phyloP scores from a whole-genome alignment of 2,113 vertebrate species.

The Morone saxatilis region DNA sequence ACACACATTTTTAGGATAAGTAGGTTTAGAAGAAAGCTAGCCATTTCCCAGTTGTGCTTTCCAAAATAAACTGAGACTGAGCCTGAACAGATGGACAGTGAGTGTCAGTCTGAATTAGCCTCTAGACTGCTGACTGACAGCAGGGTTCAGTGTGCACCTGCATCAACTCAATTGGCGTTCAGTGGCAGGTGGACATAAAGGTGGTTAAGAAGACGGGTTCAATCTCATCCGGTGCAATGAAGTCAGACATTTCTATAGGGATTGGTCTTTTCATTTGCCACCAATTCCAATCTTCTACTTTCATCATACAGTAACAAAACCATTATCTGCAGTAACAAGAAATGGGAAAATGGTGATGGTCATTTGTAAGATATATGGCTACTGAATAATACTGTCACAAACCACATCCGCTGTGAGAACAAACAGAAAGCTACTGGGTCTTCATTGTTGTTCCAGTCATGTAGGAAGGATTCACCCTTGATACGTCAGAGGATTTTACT shows the following conservation, averaged over 20 bases:
- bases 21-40: conserved; percentile 30
- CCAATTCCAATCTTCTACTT: conserved; percentile 57
- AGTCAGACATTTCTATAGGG: conserved; percentile 53
- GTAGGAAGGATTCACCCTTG: conserved; percentile 68
- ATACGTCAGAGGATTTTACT: conserved; percentile 64
- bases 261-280: conserved; percentile 62
- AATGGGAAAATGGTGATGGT: conserved; percentile 24
- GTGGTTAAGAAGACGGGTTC: conserved; percentile 62
- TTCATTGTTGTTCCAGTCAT: conserved; percentile 62
- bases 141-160: conserved; percentile 32
- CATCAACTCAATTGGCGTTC: conserved; percentile 55
- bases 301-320: conserved; percentile 50
- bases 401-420: conserved; percentile 45
- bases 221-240: conserved; percentile 49
- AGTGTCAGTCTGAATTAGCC: conserved; percentile 67
- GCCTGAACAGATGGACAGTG: conserved; percentile 49
- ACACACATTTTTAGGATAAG: conserved; percentile 24
- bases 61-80: conserved; percentile 56
- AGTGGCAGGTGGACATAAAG: conserved; percentile 56
- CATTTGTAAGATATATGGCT: conserved; percentile 28
- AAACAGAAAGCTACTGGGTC: conserved; percentile 49
- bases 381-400: conserved; percentile 57
- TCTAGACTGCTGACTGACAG: conserved; percentile 68
- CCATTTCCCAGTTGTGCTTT: conserved; percentile 37
- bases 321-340: conserved; percentile 56